Evolutionary conservation across 2,797 vertebrate species (phyloP).

Genomic region (Ctenopoma kingsleyae): DNA sequence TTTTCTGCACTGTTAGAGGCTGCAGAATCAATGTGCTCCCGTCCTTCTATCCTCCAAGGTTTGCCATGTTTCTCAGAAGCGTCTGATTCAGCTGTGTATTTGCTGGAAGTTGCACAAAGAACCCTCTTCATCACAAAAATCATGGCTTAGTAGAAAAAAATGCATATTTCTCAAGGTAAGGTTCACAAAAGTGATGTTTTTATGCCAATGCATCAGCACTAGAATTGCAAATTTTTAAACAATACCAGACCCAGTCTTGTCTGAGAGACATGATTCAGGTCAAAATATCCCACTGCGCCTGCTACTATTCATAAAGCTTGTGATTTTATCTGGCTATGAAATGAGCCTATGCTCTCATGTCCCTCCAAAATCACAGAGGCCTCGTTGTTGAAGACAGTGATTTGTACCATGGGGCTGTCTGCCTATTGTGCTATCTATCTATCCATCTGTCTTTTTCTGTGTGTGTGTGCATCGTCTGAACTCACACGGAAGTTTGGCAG

Average conservation of each 20-base stretch:
- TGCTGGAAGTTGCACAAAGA: too few species aligned
- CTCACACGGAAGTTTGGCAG: conserved; percentile 2
- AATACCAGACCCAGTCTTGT: not conserved
- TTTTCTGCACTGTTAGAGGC: not conserved
- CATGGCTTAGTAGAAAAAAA: not conserved
- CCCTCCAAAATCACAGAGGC: not conserved
- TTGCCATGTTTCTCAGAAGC: not conserved
- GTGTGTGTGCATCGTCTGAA: conserved; percentile 14
- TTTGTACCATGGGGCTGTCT: conserved; percentile 5
- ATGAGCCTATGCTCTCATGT: not conserved
- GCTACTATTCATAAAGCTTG: not conserved
- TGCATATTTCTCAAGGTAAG: not conserved
- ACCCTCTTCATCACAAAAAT: too few species aligned
- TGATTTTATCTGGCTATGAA: not conserved
- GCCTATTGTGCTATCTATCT: not conserved
- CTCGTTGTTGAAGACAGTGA: conserved; percentile 8
- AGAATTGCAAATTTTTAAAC: not conserved
- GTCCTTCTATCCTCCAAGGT: not conserved
- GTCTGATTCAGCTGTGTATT: not conserved
- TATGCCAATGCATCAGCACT: not conserved
- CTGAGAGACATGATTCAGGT: not conserved
- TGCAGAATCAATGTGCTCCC: not conserved
- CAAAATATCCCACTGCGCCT: not conserved
- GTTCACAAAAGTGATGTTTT: not conserved
- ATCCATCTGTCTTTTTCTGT: conserved; percentile 3